phyloP scores from a whole-genome alignment of 1,140 invertebrate species.

The Bombus vancouverensis region DNA sequence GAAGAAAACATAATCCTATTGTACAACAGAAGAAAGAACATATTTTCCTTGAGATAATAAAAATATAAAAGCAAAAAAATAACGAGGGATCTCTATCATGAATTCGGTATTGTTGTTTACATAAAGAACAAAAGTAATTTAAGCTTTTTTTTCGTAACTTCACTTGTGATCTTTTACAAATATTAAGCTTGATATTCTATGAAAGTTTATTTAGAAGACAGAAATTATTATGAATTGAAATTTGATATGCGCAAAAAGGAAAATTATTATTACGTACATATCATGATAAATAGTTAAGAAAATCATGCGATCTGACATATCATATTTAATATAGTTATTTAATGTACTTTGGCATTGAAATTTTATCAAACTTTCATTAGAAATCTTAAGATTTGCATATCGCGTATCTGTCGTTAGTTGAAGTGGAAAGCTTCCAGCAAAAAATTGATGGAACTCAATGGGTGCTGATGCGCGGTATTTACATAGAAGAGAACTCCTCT shows the following conservation, averaged over 20 bases:
- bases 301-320: background rate
- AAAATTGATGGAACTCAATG: conserved; percentile 75
- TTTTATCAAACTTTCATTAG: conserved; percentile 71
- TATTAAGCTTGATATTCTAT: background rate
- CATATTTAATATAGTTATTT: conserved; percentile 23
- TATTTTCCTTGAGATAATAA: background rate
- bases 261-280: conserved; percentile 9
- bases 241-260: background rate
- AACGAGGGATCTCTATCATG: background rate
- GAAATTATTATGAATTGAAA: background rate
- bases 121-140: background rate
- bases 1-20: background rate
- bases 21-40: background rate
- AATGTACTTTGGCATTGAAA: conserved; percentile 79
- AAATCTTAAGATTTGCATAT: conserved; percentile 69
- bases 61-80: background rate
- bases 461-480: conserved; percentile 68
- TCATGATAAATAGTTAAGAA: background rate
- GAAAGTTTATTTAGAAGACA: conserved; percentile 6
- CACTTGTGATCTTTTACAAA: conserved; percentile 1
- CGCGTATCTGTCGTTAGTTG: conserved; percentile 63
- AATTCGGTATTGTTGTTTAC: background rate
- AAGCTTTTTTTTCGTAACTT: background rate
- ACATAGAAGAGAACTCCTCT: conserved; percentile 70
- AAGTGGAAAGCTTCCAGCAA: conserved; percentile 70